A percentile compares a stretch with the other conserved stretches of the same genome.
Conservation (phyloP, 2,113 vertebrate species). For the Pachypanchax playfairii region DNA sequence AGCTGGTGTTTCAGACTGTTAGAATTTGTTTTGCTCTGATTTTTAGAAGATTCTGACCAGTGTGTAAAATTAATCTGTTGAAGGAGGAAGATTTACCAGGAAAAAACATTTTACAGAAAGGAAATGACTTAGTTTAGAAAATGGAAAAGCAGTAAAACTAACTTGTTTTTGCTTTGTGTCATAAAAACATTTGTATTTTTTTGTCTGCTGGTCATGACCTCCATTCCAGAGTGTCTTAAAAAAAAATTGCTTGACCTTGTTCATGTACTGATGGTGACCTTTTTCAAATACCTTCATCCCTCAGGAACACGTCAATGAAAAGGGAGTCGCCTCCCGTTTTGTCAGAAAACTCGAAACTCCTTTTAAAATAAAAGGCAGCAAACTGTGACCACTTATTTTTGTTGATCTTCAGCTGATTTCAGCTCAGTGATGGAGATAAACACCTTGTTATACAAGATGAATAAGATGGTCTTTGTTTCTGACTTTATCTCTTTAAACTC, state of each 20-base stretch:
- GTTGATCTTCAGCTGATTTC: background rate
- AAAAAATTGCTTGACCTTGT: conserved; percentile 42
- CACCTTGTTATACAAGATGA: no score
- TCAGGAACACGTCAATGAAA: conserved; percentile 14
- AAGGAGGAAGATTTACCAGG: background rate
- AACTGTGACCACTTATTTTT: conserved; percentile 6
- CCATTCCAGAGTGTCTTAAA: conserved; percentile 30
- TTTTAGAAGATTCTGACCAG: background rate
- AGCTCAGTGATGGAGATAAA: no score
- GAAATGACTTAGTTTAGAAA: no score
- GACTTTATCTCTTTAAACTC: no score
- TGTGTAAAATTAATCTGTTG: background rate
- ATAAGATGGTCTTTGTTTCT: no score
- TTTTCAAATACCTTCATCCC: conserved; percentile 10
- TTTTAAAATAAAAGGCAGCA: background rate
- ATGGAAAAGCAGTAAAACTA: background rate
- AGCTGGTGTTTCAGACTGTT: conserved; percentile 9
- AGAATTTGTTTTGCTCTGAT: background rate
- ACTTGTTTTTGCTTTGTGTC: background rate
- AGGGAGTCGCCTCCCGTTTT: conserved; percentile 8
- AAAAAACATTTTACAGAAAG: background rate
- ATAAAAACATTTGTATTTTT: conserved; percentile 9
- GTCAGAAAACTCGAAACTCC: background rate
- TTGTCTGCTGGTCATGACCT: conserved; percentile 11
- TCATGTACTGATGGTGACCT: conserved; percentile 16